Conservation (phyloP, 2,797 vertebrate species). For the Dendrocincla tyrannina region DNA sequence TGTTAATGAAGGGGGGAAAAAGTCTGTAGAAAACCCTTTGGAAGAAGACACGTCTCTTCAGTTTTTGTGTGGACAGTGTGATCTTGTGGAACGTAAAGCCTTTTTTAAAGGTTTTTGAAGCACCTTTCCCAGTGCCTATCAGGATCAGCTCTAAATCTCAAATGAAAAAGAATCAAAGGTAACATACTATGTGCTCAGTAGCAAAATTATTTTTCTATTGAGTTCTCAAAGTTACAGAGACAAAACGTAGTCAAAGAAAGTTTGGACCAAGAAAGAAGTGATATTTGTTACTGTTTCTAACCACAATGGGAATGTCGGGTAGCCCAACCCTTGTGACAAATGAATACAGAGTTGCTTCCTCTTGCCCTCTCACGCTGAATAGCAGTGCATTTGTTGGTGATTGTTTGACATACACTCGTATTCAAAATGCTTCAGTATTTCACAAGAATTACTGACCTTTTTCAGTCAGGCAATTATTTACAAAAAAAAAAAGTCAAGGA, state of each 20-base stretch:
- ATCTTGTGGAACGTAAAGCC: background rate
- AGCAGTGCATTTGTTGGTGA: background rate
- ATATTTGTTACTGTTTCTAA: background rate
- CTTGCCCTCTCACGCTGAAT: background rate
- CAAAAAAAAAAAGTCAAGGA: background rate
- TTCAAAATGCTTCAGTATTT: background rate
- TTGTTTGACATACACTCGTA: background rate
- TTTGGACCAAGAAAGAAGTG: background rate
- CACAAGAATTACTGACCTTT: background rate
- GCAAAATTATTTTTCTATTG: background rate
- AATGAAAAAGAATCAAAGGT: background rate
- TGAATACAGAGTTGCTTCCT: background rate
- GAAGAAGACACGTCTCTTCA: background rate
- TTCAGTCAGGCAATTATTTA: background rate
- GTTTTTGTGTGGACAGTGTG: rapidly evolving
- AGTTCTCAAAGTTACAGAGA: background rate
- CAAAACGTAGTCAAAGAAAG: background rate
- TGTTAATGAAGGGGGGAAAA: background rate
- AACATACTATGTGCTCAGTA: background rate
- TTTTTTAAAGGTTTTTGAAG: background rate
- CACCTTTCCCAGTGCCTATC: background rate
- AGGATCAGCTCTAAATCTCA: background rate
- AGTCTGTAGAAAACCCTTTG: background rate
- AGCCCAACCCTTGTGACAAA: background rate
- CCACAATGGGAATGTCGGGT: background rate